A percentile compares a stretch with the other conserved stretches of the same genome.
Evolutionary conservation across 2,797 vertebrate species (phyloP).

Genomic region (Hephaestus fuliginosus): DNA sequence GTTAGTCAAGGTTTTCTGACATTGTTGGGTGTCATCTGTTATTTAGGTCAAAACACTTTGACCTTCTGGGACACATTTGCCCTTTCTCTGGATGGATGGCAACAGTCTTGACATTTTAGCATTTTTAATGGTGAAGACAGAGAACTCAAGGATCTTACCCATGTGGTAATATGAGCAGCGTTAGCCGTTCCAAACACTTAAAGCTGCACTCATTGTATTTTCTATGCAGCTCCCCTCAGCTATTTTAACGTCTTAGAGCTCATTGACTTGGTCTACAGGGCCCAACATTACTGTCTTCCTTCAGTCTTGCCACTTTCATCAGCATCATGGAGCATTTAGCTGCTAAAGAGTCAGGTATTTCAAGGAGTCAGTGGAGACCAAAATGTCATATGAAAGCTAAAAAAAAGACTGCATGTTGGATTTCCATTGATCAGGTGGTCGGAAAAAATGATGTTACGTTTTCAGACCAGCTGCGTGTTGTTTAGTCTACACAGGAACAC

Average conservation of each 20-base stretch:
- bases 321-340: background rate
- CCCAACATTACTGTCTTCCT: background rate
- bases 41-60: conserved; percentile 33
- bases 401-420: too few species aligned
- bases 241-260: background rate
- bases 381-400: too few species aligned
- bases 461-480: too few species aligned
- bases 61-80: conserved; percentile 54
- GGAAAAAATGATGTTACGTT: too few species aligned
- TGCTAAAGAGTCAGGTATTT: background rate
- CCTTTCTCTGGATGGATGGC: conserved; percentile 49
- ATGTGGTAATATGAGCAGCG: background rate
- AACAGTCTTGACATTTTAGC: conserved; percentile 46
- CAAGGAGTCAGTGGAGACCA: too few species aligned
- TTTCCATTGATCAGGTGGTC: too few species aligned
- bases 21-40: conserved; percentile 38
- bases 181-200: background rate
- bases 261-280: background rate
- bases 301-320: background rate
- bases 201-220: background rate
- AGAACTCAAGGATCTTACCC: background rate
- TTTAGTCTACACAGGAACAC: too few species aligned
- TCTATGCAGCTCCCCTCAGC: background rate
- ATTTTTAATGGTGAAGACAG: conserved; percentile 17
- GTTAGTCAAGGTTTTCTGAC: conserved; percentile 47